Evolutionary conservation across 1,140 invertebrate genomes (phyloP).

Genomic region (Lamellibrachia luymesi): DNA sequence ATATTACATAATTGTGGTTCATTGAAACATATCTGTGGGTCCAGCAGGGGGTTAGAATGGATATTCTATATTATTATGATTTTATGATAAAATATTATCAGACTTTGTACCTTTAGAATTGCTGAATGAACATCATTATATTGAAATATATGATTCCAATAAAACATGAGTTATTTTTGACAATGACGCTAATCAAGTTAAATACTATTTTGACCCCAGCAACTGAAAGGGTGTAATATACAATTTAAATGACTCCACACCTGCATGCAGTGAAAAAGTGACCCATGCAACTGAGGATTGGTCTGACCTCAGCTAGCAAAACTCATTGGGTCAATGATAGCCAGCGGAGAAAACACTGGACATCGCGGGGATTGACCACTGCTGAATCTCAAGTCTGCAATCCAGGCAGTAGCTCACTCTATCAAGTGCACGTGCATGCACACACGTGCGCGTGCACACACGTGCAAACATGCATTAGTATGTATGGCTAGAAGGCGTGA

Average conservation of each 20-base stretch:
- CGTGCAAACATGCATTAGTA: background rate
- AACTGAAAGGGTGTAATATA: background rate
- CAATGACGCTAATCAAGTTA: too few species aligned
- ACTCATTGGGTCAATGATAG: background rate
- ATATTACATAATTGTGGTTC: too few species aligned
- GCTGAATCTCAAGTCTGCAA: background rate
- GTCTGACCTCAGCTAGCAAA: too few species aligned
- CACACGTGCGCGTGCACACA: background rate
- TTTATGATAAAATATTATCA: too few species aligned
- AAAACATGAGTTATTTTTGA: too few species aligned
- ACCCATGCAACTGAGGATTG: too few species aligned
- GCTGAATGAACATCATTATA: too few species aligned
- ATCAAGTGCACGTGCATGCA: background rate
- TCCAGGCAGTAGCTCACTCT: background rate
- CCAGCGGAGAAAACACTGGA: background rate
- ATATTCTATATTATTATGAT: too few species aligned
- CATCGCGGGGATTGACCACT: background rate
- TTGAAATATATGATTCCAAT: too few species aligned
- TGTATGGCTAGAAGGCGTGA: background rate
- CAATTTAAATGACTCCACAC: background rate
- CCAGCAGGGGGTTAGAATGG: too few species aligned
- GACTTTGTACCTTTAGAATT: too few species aligned
- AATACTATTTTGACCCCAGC: background rate
- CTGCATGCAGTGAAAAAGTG: background rate
- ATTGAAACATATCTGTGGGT: too few species aligned